A percentile compares a stretch with the other conserved stretches of the same genome.
These are phyloP conservation scores for Seriola aureovittata DNA, from an alignment of 2,113 vertebrate genomes.

Conservation along the genomic window DNA sequence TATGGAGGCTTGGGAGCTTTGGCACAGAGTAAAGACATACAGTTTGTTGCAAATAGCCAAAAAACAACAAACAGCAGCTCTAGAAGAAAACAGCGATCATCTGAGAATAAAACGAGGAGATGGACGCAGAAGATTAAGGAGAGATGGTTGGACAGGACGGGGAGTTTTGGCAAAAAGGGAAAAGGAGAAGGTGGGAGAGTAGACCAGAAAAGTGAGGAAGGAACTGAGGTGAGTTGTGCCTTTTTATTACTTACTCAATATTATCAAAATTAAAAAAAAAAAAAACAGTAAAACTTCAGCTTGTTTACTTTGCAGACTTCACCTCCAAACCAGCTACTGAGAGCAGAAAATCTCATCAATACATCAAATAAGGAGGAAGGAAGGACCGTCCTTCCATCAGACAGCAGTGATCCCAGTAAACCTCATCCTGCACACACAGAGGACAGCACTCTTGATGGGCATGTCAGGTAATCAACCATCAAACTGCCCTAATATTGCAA, in stretches of 20 bases:
- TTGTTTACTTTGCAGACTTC: constrained; percentile 46
- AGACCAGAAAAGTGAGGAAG: constrained; percentile 17
- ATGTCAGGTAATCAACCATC: constrained; percentile 65
- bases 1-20: constrained; percentile 51
- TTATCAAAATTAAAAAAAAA: not conserved
- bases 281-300: not conserved
- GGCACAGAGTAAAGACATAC: constrained; percentile 31
- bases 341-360: constrained; percentile 25
- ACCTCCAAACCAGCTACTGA: constrained; percentile 26
- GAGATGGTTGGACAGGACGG: constrained; percentile 74
- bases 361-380: constrained; percentile 29
- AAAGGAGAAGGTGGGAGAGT: constrained; percentile 40
- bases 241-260: constrained; percentile 1
- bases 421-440: constrained; percentile 21
- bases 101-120: constrained; percentile 70
- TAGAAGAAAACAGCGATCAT: constrained; percentile 51
- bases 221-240: constrained; percentile 60
- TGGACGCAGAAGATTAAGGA: constrained; percentile 84
- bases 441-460: not conserved
- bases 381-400: not conserved
- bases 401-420: constrained; percentile 27
- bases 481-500: not conserved
- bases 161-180: constrained; percentile 53
- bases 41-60: constrained; percentile 30
- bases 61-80: constrained; percentile 17